Evolutionary conservation across 2,888 invertebrate genomes (phyloP), one percentile per base, ranked within the genome.

Genomic region (Prosopocoilus inquinatus): DNA sequence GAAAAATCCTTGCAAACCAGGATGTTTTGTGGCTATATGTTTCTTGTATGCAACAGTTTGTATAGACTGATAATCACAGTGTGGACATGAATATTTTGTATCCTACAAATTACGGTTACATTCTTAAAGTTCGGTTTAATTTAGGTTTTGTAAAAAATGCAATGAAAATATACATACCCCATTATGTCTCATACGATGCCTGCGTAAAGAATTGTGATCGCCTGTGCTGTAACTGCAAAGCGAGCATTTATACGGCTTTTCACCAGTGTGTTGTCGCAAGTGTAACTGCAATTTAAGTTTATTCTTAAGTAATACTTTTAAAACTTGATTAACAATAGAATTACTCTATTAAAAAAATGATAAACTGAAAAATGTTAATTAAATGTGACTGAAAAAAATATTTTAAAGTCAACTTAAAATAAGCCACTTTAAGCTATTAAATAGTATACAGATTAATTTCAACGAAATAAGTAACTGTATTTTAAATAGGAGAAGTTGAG

Each of bases 221-320:
- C 87, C 85, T 2, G 89, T 87, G 58, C 81, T 80, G 70, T 87
- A 91, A 8, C 82, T 79, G 68, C 90, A 90, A 15, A 80, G 74
- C 34, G 84, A 81, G 69, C 91, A 91, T 50, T 83, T 81, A 64
- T 87, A 84, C 0, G 90, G 90, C 69, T 90, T 91, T 64, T 89
- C 89, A 2, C 90, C 87, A 0, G 90, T 89, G 65, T 91, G 90
- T 63, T 87, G 88, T 9, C 90, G 78, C 65, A 86, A 78, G 72
- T 91, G 91, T 63, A 90, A 80, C 80, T 84, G 70, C 3, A 70
- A 63, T 53, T 43, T 15, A 57, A n/a, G 56, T 54, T 44, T 50
- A 48, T 38, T n/a, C 44, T 33, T 47, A 16, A n/a, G n/a, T n/a
- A n/a, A n/a, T n/a, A n/a, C n/a, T n/a, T n/a, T n/a, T n/a, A n/a